Base-by-base conservation (phyloP, 2,797 vertebrate species). In the Crenuchus spilurus region DNA sequence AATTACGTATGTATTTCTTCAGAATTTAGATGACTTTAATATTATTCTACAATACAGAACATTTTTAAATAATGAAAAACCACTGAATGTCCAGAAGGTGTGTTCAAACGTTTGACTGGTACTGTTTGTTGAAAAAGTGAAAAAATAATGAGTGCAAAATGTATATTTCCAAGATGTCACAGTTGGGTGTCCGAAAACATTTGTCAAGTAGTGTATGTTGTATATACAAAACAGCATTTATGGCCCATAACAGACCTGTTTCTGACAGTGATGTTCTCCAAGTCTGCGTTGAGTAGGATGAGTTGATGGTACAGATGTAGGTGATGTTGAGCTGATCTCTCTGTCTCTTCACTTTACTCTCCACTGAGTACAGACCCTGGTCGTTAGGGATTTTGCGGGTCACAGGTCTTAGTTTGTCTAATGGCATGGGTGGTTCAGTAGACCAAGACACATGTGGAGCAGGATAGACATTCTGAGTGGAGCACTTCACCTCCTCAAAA, bases 401-500 rank as follows among this genome's bases (percentile, higher is more conserved):
- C n/a, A 84, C 31, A 0, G 86, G 85, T 2, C 80, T 72, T 0
- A 93, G 86, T 14, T 77, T 63, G 31, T 89, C 83, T 0, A 13
- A 14, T 0, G 85, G 79, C 0, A 80, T 85, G 37, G 83, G 74
- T 0, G 92, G 92, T 1, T 90, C 86, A 0, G 91, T 92, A 2
- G 65, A 77, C 91, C 92, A 91, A 65, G 80, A 76, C 0, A 93
- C 79, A 0, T 82, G 86, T 4, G 93, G 92, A 1, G 88, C 66
- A 0, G 92, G 93, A 83, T 87, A 93, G 46, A 93, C 88, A 0
- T 85, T 16, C 0, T 5, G 74, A 0, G 88, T 76, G 2, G 63
- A 82, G 80, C 92, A 94, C 75, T 84, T 89, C 58, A 93, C 84
- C 85, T 93, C 91, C 79, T 93, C 88, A 2, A 86, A 92, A 49